These are phyloP conservation scores for Psilopogon haemacephalus DNA, from an alignment of 2,113 vertebrate species.

Conservation along the genomic window DNA sequence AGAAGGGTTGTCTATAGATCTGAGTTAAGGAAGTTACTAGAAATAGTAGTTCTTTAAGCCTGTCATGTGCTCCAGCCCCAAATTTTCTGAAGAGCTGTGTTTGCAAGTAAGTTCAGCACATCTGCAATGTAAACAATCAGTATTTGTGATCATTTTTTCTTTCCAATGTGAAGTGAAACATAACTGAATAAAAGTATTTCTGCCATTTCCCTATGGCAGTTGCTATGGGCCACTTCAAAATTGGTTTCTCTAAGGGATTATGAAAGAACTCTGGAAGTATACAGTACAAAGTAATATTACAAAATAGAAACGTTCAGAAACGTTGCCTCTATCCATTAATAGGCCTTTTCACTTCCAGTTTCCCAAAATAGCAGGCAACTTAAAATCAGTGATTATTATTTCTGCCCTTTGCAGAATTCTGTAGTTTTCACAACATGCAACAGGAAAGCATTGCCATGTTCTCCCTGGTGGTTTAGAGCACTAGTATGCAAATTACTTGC, in stretches of 20 bases:
- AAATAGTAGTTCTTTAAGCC: background rate
- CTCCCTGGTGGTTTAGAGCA: background rate
- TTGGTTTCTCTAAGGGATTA: background rate
- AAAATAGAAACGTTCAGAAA: conserved; percentile 20
- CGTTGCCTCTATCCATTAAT: background rate
- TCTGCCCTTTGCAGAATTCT: conserved; percentile 24
- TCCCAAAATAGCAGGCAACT: conserved; percentile 20
- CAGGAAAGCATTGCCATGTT: background rate
- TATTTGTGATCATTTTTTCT: background rate
- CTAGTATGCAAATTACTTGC: background rate
- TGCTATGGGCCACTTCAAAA: background rate
- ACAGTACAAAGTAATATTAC: background rate
- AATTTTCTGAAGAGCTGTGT: background rate
- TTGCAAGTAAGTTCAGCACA: background rate
- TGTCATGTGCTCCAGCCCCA: background rate
- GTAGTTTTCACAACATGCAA: conserved; percentile 9
- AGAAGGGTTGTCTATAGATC: background rate
- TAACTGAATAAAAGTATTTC: background rate
- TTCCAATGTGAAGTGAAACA: background rate
- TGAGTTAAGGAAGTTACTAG: background rate
- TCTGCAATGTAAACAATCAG: background rate
- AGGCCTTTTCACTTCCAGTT: background rate
- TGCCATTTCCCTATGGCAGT: background rate
- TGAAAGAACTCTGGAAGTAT: background rate
- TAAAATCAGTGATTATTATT: conserved; percentile 27